phyloP scores from a whole-genome alignment of 2,113 vertebrate species.

The Pteronura brasiliensis region DNA sequence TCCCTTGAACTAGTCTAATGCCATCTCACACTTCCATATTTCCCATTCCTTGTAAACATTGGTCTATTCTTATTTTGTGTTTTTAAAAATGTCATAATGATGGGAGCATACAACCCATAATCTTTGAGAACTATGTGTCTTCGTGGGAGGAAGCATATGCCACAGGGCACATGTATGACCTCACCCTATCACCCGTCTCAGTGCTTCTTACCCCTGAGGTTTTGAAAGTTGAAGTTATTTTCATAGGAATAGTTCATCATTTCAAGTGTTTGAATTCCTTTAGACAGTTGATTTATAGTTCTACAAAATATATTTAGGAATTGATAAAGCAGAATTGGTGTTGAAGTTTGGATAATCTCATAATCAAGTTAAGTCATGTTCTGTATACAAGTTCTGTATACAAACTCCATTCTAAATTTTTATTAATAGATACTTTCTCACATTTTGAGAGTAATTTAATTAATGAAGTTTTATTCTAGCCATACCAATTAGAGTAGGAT shows the following conservation, averaged over 20 bases:
- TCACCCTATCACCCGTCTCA: neutral
- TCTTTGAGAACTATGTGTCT: neutral
- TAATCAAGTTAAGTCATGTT: too few relatives aligned
- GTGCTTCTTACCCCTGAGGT: neutral
- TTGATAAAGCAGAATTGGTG: neutral
- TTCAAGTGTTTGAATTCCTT: too few relatives aligned
- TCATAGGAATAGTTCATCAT: neutral
- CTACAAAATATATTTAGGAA: too few relatives aligned
- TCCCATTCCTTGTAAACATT: too few relatives aligned
- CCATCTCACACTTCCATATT: too few relatives aligned
- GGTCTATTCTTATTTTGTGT: too few relatives aligned
- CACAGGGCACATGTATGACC: neutral
- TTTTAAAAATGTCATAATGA: neutral
- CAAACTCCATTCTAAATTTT: too few relatives aligned
- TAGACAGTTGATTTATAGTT: too few relatives aligned
- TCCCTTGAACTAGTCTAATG: too few relatives aligned
- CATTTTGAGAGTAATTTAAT: neutral
- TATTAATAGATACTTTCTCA: neutral
- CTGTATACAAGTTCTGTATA: too few relatives aligned
- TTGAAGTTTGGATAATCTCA: too few relatives aligned
- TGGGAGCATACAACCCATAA: neutral
- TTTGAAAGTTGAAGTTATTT: neutral
- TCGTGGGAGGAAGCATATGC: neutral
- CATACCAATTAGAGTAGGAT: neutral
- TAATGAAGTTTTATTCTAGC: neutral